These are phyloP conservation scores for Sarotherodon lohbergeri DNA, from an alignment of 2,113 vertebrate species.

Conservation along the genomic window DNA sequence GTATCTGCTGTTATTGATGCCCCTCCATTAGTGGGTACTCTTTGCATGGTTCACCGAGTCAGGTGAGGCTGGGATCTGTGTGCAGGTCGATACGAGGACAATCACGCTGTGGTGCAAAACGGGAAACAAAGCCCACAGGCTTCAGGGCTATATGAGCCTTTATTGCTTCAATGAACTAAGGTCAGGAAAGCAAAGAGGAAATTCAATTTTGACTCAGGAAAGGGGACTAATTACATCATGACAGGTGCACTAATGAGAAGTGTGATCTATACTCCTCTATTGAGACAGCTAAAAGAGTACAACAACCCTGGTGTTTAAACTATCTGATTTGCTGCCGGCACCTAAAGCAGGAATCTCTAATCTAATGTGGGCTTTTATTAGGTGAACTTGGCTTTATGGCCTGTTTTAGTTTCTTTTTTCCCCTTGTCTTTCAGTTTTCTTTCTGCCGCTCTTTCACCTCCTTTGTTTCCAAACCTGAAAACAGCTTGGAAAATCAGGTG, in stretches of 20 bases:
- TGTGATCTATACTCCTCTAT: slow-evolving; percentile 38
- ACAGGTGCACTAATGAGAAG: slow-evolving; percentile 28
- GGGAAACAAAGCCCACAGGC: neutral
- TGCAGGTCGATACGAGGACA: neutral
- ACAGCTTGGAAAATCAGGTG: neutral
- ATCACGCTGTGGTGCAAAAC: neutral
- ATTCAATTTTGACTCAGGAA: slow-evolving; percentile 29
- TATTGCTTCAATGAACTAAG: neutral
- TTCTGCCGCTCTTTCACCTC: neutral
- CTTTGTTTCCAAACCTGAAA: neutral
- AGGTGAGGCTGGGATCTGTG: neutral
- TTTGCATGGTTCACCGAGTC: neutral
- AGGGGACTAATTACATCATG: slow-evolving; percentile 15
- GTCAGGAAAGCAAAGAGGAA: neutral
- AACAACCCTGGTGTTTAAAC: neutral
- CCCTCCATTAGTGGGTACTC: neutral
- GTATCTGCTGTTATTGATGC: neutral
- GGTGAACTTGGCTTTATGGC: neutral
- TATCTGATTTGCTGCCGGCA: neutral
- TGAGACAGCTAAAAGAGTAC: neutral
- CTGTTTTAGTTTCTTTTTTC: neutral
- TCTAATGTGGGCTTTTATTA: neutral
- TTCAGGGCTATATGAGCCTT: neutral
- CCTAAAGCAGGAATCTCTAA: neutral
- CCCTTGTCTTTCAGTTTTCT: neutral